phyloP scores from a whole-genome alignment of 1,140 invertebrate genomes.

The Venturia canescens region DNA sequence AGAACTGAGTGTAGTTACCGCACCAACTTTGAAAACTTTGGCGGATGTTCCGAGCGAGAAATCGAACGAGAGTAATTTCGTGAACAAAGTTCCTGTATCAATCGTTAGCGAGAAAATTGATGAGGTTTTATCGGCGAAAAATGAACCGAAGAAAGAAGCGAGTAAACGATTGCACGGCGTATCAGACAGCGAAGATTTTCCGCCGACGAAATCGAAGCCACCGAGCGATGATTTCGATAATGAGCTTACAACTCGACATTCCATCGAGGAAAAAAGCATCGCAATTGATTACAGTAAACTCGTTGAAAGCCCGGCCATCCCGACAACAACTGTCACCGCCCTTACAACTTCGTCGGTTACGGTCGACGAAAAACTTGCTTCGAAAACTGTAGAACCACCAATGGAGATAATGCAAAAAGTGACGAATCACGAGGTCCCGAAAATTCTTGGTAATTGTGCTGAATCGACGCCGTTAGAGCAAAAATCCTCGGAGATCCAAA shows the following conservation, averaged over 20 bases:
- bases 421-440: constrained; percentile 34
- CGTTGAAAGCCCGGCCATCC: neutral
- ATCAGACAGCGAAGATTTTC: constrained; percentile 57
- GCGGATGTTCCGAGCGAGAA: neutral
- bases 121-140: constrained; percentile 23
- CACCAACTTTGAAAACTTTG: neutral
- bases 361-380: neutral
- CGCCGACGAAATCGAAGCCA: constrained; percentile 62
- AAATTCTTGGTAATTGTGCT: constrained; percentile 6
- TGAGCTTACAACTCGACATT: neutral
- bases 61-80: neutral
- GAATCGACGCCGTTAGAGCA: neutral
- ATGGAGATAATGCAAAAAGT: constrained; percentile 15
- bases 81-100: neutral
- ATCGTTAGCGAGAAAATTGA: constrained; percentile 14
- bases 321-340: constrained; percentile 44
- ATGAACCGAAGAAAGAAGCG: constrained; percentile 59
- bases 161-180: constrained; percentile 57
- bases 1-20: neutral
- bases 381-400: neutral
- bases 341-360: neutral
- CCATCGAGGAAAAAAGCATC: constrained; percentile 34
- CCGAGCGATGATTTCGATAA: constrained; percentile 43
- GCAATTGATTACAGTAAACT: neutral
- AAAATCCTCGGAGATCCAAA: constrained; percentile 55